A percentile compares a stretch with the other conserved stretches of the same genome.
These are phyloP conservation scores for Toxotes lorentzi DNA, from an alignment of 2,797 vertebrate genomes.

Conservation along the genomic window DNA sequence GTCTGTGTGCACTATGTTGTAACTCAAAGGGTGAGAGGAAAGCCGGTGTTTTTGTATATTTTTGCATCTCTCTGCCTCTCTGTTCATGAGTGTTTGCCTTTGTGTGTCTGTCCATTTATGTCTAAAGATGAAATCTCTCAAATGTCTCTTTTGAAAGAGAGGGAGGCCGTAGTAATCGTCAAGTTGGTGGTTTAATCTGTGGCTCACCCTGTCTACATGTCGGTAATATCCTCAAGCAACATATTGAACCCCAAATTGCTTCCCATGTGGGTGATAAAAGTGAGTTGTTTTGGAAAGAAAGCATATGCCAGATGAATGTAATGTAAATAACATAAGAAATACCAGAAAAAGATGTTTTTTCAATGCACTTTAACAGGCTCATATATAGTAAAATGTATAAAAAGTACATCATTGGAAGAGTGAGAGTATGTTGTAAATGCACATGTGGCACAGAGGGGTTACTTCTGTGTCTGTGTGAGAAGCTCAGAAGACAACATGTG, in stretches of 20 bases:
- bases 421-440: conserved; percentile 44
- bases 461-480: conserved; percentile 57
- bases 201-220: conserved; percentile 12
- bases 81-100: neutral
- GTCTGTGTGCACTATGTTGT: neutral
- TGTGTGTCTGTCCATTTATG: neutral
- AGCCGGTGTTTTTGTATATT: conserved; percentile 1
- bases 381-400: conserved; percentile 14
- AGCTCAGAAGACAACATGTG: conserved; percentile 64
- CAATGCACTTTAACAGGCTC: neutral
- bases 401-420: conserved; percentile 21
- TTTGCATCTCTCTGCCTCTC: neutral
- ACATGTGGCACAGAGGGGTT: conserved; percentile 62
- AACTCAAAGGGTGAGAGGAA: conserved; percentile 52
- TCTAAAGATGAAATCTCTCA: conserved; percentile 9
- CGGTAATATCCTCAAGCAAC: conserved; percentile 27
- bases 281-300: conserved; percentile 13
- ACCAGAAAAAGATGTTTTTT: conserved; percentile 2
- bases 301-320: conserved; percentile 27
- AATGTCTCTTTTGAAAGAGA: neutral
- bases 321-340: conserved; percentile 28
- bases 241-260: conserved; percentile 24
- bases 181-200: conserved; percentile 6
- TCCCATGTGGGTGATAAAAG: conserved; percentile 37
- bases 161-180: neutral